Evolutionary conservation across 1,140 invertebrate genomes (phyloP), one percentile per base, ranked within the genome.

Genomic region (Hylaeus volcanicus): DNA sequence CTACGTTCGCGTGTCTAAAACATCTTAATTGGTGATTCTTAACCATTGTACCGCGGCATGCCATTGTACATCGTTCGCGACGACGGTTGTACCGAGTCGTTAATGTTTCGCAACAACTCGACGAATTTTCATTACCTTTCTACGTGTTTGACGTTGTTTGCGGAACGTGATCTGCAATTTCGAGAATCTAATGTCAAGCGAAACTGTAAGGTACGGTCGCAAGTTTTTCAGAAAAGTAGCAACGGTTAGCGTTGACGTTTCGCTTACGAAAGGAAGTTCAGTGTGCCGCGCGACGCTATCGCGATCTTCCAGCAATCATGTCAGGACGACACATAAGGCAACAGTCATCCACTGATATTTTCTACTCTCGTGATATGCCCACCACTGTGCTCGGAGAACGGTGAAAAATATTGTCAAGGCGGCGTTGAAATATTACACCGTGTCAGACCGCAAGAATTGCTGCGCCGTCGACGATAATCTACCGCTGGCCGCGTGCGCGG

Each of bases 321-420:
- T 81, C 58, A 56, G 37, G 60, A 51, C 74, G 48, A 41, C 56
- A 56, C 73, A 74, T 15, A 61, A 68, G 70, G 74, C 53, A 53
- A 65, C 83, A 78, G 84, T 82, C 83, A 82, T 86, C 68, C 79
- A 71, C 58, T 86, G 83, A 86, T 84, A 85, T 86, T 77, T 85
- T 55, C 74, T 64, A 71, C 70, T 85, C 75, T 82, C 65, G 65
- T 71, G 70, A 72, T 78, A 55, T 71, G 74, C 77, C 72, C 48
- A 69, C 60, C 74, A 39, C 69, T 69, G 56, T 51, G 74, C 63
- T 8, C 60, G 39, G 55, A 14, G 39, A 60, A 61, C 55, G 70
- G 60, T 81, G 77, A 87, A 87, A 87, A 87, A 87, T 86, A 86
- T 86, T 78, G 85, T 86, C 84, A 86, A 86, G 85, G 61, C 81